Evolutionary conservation across 1,140 invertebrate species (phyloP), one percentile per base, ranked within the genome.

Genomic region (Coelopa frigida): DNA sequence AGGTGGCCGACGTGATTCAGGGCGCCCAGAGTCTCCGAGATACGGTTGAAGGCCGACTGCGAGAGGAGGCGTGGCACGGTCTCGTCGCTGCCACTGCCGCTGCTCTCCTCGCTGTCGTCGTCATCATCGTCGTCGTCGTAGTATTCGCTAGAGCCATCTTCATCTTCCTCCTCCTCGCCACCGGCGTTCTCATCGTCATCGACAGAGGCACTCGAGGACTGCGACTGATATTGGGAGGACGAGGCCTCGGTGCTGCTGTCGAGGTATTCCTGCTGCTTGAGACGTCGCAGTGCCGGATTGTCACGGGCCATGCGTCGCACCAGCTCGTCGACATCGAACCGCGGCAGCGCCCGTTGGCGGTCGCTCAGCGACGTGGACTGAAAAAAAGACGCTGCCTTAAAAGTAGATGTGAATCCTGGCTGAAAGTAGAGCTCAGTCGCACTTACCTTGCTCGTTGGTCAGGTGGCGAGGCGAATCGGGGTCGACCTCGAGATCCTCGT

Each of bases 1-100:
- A 87, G 87, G 57, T 82, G 79, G 0, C 87, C 87, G 0, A 90
- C 83, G 12, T 85, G 87, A 52, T 89, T 89, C 4, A 86, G 66
- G 14, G 83, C 83, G 3, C 82, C 87, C 7, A 82, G 60, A 3
- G 80, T 82, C 68, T 82, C 80, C 2, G 80, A 79, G 60, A 82
- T 81, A 52, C 72, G 75, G 45, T 75, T 74, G 35, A 82, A 79
- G 1, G 80, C 75, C 4, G 76, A 75, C 12, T 76, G 71, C 7
- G 77, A 79, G 3, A 79, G 58, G 20, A 78, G 51, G 43, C 77
- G 66, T 24, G 60, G 63, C 36, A 59, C 17, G 3, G 58, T 59
- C n/a, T 59, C 60, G 49, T 61, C 53, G 51, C 60, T 67, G 22
- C 42, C 49, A 27, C 46, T 50, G n/a, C 46, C 29, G 10, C 18